Base-by-base conservation (phyloP, 2,797 vertebrate species). In the Pempheris klunzingeri region DNA sequence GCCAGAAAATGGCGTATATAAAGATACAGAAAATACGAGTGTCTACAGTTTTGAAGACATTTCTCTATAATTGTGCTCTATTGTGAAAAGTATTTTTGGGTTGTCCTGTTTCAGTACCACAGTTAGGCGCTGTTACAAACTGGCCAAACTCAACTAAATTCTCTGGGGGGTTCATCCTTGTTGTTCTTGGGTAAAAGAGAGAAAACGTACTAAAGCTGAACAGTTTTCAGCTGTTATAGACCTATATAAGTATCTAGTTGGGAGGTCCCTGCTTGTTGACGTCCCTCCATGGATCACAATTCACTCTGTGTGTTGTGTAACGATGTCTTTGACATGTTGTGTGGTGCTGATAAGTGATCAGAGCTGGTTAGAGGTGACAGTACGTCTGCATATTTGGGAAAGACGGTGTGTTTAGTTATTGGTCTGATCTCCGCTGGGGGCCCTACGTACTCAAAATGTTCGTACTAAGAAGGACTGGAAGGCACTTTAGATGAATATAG, bases 401-500 rank as follows among this genome's bases (percentile, higher is more conserved):
- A n/a, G n/a, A n/a, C 47, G 71, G n/a, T 22, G 43, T 57, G 18
- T 17, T 20, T 0, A 4, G 59, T 17, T 52, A 17, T 20, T 36
- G 46, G 36, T 53, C 58, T 54, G 14, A 28, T 57, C 44, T 47
- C 22, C 55, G 38, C 1, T 13, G n/a, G 13, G 46, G 24, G 43
- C 6, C 36, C 47, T 34, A 6, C 2, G 3, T 34, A 52, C 20
- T 72, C 47, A 22, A 9, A 62, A 46, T 55, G 26, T 60, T 55
- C 61, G 22, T 10, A 26, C 44, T 26, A 24, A 17, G 39, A 55
- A 26, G 66, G 14, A 63, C 15, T 17, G 36, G 14, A 41, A 57
- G 26, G 7, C 34, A 49, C 71, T 71, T 57, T 12, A 68, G 55
- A 55, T 39, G 36, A 65, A 66, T 24, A 1, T 44, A 41, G 49